Evolutionary conservation across 2,888 invertebrate genomes (phyloP).

Genomic region (Andrena haemorrhoa): DNA sequence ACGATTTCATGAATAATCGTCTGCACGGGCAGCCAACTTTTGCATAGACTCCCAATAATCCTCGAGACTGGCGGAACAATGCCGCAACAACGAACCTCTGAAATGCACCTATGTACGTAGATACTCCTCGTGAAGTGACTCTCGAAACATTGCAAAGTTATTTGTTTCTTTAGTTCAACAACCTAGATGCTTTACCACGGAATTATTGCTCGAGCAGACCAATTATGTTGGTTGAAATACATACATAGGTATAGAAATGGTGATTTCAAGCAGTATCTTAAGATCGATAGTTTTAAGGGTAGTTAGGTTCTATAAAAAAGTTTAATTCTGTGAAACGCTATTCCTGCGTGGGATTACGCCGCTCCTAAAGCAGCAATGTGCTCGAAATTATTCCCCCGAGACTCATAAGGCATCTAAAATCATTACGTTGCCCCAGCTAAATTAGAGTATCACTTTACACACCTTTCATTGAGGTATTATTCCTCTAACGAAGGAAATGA

Average conservation of each 20-base stretch:
- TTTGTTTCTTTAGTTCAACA: background rate
- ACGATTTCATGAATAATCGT: constrained; percentile 49
- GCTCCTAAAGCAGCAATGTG: background rate
- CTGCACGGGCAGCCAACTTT: constrained; percentile 18
- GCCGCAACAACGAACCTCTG: constrained; percentile 3
- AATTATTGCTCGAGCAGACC: background rate
- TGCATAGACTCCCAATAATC: constrained; percentile 1
- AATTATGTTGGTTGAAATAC: background rate
- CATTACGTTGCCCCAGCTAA: constrained; percentile 4
- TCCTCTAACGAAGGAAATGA: background rate
- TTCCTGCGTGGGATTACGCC: background rate
- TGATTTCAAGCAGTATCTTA: background rate
- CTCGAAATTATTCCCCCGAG: constrained; percentile 11
- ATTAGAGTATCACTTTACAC: constrained; percentile 1
- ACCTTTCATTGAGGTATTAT: background rate
- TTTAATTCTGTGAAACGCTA: background rate
- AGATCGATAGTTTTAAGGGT: background rate
- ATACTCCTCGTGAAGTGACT: constrained; percentile 11
- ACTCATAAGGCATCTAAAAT: background rate
- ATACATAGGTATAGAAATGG: background rate
- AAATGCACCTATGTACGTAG: background rate
- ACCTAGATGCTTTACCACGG: background rate
- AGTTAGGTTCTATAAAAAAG: constrained; percentile 1
- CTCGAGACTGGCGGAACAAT: background rate
- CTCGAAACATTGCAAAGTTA: background rate